Base-by-base conservation (phyloP, 1,140 invertebrate species). In the Brachionus calyciflorus region DNA sequence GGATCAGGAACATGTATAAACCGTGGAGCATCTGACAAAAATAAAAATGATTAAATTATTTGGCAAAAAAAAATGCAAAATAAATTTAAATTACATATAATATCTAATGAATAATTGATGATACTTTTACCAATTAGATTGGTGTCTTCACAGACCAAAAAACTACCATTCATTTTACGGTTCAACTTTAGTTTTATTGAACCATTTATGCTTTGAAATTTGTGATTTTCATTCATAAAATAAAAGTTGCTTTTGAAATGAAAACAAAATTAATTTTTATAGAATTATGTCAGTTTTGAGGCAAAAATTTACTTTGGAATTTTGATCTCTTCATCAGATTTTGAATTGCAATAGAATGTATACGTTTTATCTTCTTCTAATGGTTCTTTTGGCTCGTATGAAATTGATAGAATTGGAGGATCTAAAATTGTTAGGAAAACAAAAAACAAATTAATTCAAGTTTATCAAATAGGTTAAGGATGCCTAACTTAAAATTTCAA, bases 191-290 rank as follows among this genome's bases (percentile, higher is more conserved):
- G 40, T 21, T 28, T 65, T 40, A 65, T 44, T 12, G 40, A 41
- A 10, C 60, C 60, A 65, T 65, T 65, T n/a, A 65, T 24, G 21
- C 24, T 44, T 17, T 44, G 17, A 65, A 65, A 65, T 65, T 65
- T 44, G 17, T 46, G 44, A 2, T 60, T 60, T 37, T 60, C 55
- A 17, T 60, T 60, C 9, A 19, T n/a, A 60, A 33, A 41, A 60
- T 37, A 60, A 37, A 60, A 60, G 9, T 60, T 60, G 3, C 55
- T 60, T 57, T 37, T 28, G 28, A 53, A 53, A 55, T 30, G 3
- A 55, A 55, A 14, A 55, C 5, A 26, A 28, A 14, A 26, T 5
- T 49, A 49, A 5, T 49, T 49, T n/a, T n/a, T n/a, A n/a, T n/a
- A n/a, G n/a, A n/a, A n/a, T n/a, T n/a, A n/a, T n/a, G n/a, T n/a